A percentile compares a stretch with the other conserved stretches of the same genome.
phyloP scores from a whole-genome alignment of 1,140 invertebrate species.

The Heliconius hewitsoni region DNA sequence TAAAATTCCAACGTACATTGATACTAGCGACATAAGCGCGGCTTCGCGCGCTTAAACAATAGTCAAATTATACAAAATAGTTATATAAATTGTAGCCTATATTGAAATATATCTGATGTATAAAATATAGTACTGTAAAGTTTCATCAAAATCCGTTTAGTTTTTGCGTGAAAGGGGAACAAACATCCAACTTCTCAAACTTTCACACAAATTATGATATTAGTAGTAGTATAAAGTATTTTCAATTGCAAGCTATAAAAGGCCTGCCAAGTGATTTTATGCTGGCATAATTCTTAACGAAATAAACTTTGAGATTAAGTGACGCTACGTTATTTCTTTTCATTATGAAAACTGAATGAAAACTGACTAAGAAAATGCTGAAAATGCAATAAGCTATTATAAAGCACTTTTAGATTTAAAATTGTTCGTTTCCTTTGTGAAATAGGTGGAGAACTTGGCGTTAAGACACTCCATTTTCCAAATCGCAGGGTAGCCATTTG shows the following conservation, averaged over 20 bases:
- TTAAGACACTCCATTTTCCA: neutral
- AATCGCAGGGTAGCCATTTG: too few species aligned
- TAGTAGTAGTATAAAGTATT: constrained; percentile 38
- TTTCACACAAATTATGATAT: too few species aligned
- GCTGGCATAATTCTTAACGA: constrained; percentile 34
- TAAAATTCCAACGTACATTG: constrained; percentile 39
- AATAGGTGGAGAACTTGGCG: neutral
- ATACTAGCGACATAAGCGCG: neutral
- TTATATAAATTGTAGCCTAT: too few species aligned
- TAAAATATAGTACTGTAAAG: too few species aligned
- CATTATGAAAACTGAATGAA: neutral
- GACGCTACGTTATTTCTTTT: neutral
- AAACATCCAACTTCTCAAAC: too few species aligned
- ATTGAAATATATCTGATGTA: too few species aligned
- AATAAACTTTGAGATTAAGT: neutral
- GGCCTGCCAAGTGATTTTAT: constrained; percentile 44
- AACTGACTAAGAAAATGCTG: neutral
- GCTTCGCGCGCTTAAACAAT: too few species aligned
- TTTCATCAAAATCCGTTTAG: too few species aligned
- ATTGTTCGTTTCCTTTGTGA: too few species aligned
- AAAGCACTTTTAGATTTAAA: too few species aligned
- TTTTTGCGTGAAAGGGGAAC: too few species aligned
- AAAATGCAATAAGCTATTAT: neutral
- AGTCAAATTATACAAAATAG: too few species aligned
- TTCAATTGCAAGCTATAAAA: constrained; percentile 47